Conservation (phyloP, 1,140 invertebrate genomes). For the Nasonia giraulti region DNA sequence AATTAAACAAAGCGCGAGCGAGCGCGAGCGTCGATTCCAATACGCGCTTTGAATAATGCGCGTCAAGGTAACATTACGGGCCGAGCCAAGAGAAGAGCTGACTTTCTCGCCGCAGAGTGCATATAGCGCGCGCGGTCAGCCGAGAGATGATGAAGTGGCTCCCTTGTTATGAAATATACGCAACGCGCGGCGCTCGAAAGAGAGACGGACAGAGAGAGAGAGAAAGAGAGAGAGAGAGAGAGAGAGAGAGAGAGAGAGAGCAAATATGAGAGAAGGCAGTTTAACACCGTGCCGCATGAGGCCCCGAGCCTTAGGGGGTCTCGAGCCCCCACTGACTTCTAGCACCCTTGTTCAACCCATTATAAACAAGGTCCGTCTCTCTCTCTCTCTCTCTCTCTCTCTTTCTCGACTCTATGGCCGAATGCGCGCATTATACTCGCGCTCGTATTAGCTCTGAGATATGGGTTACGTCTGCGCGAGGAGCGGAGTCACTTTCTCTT, state of each 20-base stretch:
- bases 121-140: not conserved
- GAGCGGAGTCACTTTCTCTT: not conserved
- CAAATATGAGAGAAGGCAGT: conserved; percentile 66
- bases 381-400: no score
- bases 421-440: conserved; percentile 67
- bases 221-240: conserved; percentile 66
- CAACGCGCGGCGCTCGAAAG: conserved; percentile 69
- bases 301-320: conserved; percentile 68
- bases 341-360: conserved; percentile 73
- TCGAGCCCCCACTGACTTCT: conserved; percentile 71
- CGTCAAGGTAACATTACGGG: not conserved
- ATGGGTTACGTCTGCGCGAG: not conserved
- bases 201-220: conserved; percentile 72
- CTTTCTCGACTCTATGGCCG: conserved; percentile 33
- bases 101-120: not conserved
- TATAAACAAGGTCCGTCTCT: conserved; percentile 71
- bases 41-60: not conserved
- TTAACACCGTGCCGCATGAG: conserved; percentile 70
- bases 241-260: conserved; percentile 68
- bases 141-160: conserved; percentile 70
- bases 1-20: not conserved
- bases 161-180: conserved; percentile 72
- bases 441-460: conserved; percentile 51
- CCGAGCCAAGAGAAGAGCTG: not conserved
- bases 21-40: not conserved